A percentile compares a stretch with the other conserved stretches of the same genome.
phyloP scores from a whole-genome alignment of 1,140 invertebrate genomes.

The Galleria mellonella region DNA sequence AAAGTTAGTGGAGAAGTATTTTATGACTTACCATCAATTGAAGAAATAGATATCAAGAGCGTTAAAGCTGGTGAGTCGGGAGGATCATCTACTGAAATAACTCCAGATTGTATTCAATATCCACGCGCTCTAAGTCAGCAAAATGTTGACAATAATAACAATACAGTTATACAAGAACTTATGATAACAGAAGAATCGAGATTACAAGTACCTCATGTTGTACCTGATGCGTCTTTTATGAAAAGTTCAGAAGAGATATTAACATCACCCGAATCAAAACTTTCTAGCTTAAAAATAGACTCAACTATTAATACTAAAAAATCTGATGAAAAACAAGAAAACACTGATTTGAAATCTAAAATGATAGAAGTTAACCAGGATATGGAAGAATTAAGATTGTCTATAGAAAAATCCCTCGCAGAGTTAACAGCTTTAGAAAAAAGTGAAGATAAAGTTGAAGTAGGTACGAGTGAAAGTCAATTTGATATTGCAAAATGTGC shows the following conservation, averaged over 20 bases:
- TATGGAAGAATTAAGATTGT: constrained; percentile 55
- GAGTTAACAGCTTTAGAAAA: constrained; percentile 52
- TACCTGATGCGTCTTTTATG: constrained; percentile 28
- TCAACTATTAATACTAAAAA: constrained; percentile 9
- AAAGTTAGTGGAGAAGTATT: constrained; percentile 4
- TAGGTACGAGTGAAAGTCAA: neutral
- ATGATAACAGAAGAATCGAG: constrained; percentile 22
- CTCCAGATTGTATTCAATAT: constrained; percentile 48
- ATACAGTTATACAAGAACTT: constrained; percentile 49
- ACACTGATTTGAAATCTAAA: constrained; percentile 56
- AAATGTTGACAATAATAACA: constrained; percentile 42
- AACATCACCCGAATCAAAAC: constrained; percentile 5
- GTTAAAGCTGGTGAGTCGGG: constrained; percentile 25
- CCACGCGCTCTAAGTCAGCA: constrained; percentile 49
- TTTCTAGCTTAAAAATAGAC: constrained; percentile 17
- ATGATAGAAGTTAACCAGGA: constrained; percentile 59
- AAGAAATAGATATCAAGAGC: constrained; percentile 24
- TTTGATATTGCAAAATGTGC: neutral
- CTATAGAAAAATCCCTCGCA: constrained; percentile 60
- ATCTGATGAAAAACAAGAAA: constrained; percentile 37
- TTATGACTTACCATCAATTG: constrained; percentile 7
- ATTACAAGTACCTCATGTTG: constrained; percentile 23
- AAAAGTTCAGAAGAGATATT: constrained; percentile 42
- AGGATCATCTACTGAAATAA: constrained; percentile 21
- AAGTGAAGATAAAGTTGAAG: constrained; percentile 29